Base-by-base conservation (phyloP, 2,113 vertebrate genomes). In the Zosterops pallidus region DNA sequence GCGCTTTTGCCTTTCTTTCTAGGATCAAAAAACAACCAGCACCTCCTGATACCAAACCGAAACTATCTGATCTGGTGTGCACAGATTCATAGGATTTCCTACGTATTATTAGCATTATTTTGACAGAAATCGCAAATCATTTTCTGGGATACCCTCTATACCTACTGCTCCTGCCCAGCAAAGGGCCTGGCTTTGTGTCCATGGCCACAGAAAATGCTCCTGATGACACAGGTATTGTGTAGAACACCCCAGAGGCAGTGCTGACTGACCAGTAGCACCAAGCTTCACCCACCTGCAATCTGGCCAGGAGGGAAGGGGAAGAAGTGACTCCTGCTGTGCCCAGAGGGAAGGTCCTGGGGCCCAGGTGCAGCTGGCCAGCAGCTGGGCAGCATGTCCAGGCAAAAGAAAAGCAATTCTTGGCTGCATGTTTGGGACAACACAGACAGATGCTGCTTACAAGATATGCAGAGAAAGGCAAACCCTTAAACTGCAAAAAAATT, bases 331-430 rank as follows among this genome's bases (percentile, higher is more conserved):
- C 97, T 97, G 35, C 89, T 98, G 33, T 98, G 97, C 72, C 92
- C 98, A 85, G 97, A 98, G 83, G 97, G 98, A 90, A 98, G 97
- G 26, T 98, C 98, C 57, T 98, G 98, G 97, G 56, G 95, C 21
- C 96, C 69, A 0, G 98, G 97, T n/a, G 33, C 26, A 49, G 31
- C 39, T 63, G 62, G 42, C 4, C 57, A 71, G 29, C 44, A 46
- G n/a, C 35, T 50, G 28, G 4, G 20, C 28, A 57, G 15, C 98
- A 98, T 92, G 98, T 98, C 86, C 97, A 91, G 52, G 97, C 70
- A 98, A 98, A 91, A 98, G 97, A 81, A 98, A 99, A 95, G 98
- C 98, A 1, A 86, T 98, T 20, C 98, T 98, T 85, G 96, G 98
- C 44, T 87, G 97, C 50, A 98, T 0, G 0, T 56, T 59, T 75